A percentile compares a stretch with the other conserved stretches of the same genome.
These are phyloP conservation scores for Sebastes diaconus DNA, from an alignment of 2,797 vertebrate genomes.

Conservation along the genomic window DNA sequence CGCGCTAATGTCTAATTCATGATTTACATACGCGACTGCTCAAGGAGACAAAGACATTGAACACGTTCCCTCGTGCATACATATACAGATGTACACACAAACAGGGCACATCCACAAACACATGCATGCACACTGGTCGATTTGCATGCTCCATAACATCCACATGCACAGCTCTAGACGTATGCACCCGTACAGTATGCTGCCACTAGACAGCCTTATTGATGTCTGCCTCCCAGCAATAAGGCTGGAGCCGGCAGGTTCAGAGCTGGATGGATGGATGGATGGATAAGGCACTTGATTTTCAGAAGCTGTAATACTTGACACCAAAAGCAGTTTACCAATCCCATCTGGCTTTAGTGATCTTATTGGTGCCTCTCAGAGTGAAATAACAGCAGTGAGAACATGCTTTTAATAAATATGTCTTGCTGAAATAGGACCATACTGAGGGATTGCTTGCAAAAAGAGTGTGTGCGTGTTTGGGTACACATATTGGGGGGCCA, in stretches of 20 bases:
- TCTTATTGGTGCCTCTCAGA: neutral
- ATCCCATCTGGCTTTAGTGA: constrained; percentile 4
- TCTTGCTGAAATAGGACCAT: neutral
- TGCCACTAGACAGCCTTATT: constrained; percentile 35
- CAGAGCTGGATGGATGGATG: neutral
- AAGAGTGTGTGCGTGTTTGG: neutral
- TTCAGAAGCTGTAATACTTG: constrained; percentile 23
- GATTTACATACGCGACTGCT: constrained; percentile 41
- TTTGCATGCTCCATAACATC: constrained; percentile 51
- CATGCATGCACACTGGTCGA: constrained; percentile 12
- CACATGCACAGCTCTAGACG: constrained; percentile 22
- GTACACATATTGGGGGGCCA: neutral
- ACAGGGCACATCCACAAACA: constrained; percentile 11
- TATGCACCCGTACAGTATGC: constrained; percentile 24
- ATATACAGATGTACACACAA: constrained; percentile 9
- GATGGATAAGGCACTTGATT: constrained; percentile 5
- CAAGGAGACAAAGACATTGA: constrained; percentile 53
- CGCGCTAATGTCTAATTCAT: constrained; percentile 52
- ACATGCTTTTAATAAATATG: constrained; percentile 13
- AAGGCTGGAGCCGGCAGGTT: neutral
- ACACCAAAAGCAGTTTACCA: constrained; percentile 11
- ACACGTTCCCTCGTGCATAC: neutral
- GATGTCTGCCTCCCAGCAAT: constrained; percentile 20
- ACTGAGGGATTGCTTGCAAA: neutral
- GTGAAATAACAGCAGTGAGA: neutral